Conservation (phyloP, 2,888 invertebrate species). For the Boloria euphrosyne region DNA sequence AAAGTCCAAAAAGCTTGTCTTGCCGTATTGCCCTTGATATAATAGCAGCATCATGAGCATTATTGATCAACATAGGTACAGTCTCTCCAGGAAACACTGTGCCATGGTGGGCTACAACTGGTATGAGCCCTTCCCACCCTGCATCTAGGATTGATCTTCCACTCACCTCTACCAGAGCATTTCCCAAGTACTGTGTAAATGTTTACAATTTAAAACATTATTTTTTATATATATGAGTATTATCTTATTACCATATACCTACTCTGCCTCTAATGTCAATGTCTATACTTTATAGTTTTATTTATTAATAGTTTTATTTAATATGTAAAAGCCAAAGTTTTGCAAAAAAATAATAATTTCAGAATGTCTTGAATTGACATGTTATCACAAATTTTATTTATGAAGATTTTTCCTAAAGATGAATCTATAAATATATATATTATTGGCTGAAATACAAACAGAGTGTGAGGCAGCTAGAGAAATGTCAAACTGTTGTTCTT, state of each 20-base stretch:
- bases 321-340: no score
- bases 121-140: conserved; percentile 67
- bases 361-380: no score
- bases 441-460: conserved; percentile 48
- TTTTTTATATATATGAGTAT: no score
- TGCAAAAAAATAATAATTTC: no score
- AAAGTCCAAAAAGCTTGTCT: conserved; percentile 68
- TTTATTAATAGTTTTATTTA: no score
- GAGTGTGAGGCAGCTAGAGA: conserved; percentile 69
- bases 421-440: neutral
- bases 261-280: no score
- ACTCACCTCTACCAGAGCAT: conserved; percentile 52
- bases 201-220: neutral
- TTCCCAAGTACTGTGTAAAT: conserved; percentile 65
- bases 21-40: conserved; percentile 50
- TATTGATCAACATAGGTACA: conserved; percentile 68
- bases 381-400: no score
- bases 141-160: conserved; percentile 67
- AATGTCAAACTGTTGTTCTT: conserved; percentile 64
- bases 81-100: conserved; percentile 76
- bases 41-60: conserved; percentile 51
- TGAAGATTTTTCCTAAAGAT: no score
- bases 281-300: no score
- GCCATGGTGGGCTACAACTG: conserved; percentile 61
- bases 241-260: no score